phyloP scores from a whole-genome alignment of 1,140 invertebrate genomes.

The Pseudomyrmex sp. region DNA sequence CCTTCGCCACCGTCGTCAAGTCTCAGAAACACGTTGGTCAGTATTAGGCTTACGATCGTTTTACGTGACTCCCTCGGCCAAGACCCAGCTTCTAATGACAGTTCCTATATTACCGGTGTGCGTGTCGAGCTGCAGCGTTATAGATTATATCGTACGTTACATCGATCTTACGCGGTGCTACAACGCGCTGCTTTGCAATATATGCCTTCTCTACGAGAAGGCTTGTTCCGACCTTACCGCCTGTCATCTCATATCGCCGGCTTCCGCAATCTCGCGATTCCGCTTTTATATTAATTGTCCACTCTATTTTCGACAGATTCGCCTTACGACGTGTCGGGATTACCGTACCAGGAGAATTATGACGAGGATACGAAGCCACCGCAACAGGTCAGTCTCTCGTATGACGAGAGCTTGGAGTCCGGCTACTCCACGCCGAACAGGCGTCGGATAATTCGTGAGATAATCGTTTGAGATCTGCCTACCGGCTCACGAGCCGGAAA shows the following conservation, averaged over 20 bases:
- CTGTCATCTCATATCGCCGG: background rate
- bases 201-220: background rate
- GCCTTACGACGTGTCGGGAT: conserved; percentile 95
- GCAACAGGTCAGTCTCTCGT: conserved; percentile 93
- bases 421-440: conserved; percentile 97
- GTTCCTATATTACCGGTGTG: conserved; percentile 51
- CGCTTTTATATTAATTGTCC: conserved; percentile 34
- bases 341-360: conserved; percentile 93
- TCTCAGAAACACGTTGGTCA: conserved; percentile 94
- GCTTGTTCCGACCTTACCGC: conserved; percentile 10
- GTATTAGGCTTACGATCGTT: conserved; percentile 75
- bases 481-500: conserved; percentile 84
- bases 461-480: conserved; percentile 93
- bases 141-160: conserved; percentile 58
- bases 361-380: conserved; percentile 91
- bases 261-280: conserved; percentile 15
- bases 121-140: conserved; percentile 49
- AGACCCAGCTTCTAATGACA: conserved; percentile 48
- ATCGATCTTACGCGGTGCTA: conserved; percentile 47
- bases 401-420: conserved; percentile 96
- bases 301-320: conserved; percentile 89
- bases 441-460: conserved; percentile 95
- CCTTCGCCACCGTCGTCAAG: conserved; percentile 94
- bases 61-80: conserved; percentile 41
- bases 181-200: conserved; percentile 10